These are phyloP conservation scores for Rhynchonycteris naso DNA, from an alignment of 2,797 vertebrate genomes.

Conservation along the genomic window DNA sequence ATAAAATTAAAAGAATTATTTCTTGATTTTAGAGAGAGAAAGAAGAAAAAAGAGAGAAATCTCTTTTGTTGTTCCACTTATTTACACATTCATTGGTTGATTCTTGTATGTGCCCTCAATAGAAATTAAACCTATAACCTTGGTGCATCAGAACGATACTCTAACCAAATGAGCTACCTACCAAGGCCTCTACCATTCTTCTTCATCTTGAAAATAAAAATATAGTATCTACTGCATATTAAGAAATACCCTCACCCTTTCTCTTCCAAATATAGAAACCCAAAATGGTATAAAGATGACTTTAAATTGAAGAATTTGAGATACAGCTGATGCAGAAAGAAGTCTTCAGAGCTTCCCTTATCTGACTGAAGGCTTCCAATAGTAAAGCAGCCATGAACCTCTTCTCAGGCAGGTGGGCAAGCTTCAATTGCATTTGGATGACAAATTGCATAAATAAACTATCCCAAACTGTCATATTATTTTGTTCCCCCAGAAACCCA, in stretches of 20 bases:
- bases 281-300: neutral
- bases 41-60: too few species aligned
- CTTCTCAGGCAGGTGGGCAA: neutral
- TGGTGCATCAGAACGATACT: too few species aligned
- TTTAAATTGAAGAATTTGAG: neutral
- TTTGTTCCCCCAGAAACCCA: neutral
- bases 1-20: too few species aligned
- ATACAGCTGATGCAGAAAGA: neutral
- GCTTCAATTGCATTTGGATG: neutral
- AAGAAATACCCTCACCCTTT: neutral
- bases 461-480: neutral
- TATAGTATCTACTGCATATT: neutral
- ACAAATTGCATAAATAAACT: neutral
- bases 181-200: neutral
- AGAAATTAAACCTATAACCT: too few species aligned
- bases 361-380: neutral
- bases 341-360: neutral
- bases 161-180: too few species aligned
- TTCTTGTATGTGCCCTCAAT: too few species aligned
- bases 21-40: too few species aligned
- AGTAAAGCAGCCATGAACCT: neutral
- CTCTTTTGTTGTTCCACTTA: too few species aligned
- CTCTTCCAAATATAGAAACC: neutral
- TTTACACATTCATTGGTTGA: too few species aligned
- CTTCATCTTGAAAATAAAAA: constrained; percentile 14